A percentile compares a stretch with the other conserved stretches of the same genome.
Conservation (phyloP, 2,797 vertebrate species). For the Sebastes hubbsi region DNA sequence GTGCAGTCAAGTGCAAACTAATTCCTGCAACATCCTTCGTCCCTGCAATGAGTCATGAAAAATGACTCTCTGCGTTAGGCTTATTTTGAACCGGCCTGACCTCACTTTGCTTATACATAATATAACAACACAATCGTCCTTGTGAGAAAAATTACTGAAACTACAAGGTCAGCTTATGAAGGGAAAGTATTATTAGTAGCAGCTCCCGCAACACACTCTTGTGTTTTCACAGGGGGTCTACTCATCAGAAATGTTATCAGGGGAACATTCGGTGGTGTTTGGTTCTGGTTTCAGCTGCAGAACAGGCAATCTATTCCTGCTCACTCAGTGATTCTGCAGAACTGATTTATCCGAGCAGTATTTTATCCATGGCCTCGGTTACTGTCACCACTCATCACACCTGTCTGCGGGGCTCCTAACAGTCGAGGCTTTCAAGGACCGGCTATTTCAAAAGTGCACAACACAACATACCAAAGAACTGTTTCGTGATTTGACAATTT, state of each 20-base stretch:
- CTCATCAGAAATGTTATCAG: constrained; percentile 17
- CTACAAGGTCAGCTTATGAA: constrained; percentile 10
- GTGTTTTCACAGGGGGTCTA: constrained; percentile 1
- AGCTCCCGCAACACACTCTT: neutral
- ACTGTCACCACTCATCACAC: constrained; percentile 19
- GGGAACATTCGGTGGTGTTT: constrained; percentile 29
- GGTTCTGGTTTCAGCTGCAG: constrained; percentile 35
- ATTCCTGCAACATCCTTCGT: constrained; percentile 42
- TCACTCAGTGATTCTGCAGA: constrained; percentile 28
- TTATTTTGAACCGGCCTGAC: constrained; percentile 14
- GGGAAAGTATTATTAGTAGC: constrained; percentile 9
- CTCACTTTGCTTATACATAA: constrained; percentile 28
- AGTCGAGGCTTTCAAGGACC: constrained; percentile 19
- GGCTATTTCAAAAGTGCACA: constrained; percentile 18
- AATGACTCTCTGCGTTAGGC: constrained; percentile 21
- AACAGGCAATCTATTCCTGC: constrained; percentile 10
- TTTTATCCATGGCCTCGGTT: constrained; percentile 35
- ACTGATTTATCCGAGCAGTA: constrained; percentile 16
- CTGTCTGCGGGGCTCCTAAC: neutral
- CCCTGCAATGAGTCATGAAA: constrained; percentile 51
- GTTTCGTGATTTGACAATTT: constrained; percentile 26
- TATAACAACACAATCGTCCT: constrained; percentile 6
- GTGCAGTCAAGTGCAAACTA: constrained; percentile 28
- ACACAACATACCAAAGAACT: constrained; percentile 10
- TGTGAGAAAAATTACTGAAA: constrained; percentile 17